Percentiles rank a stretch among this genome's conserved stretches.
These are phyloP conservation scores for Cloeon dipterum DNA, from an alignment of 2,888 invertebrate species.

Conservation along the genomic window DNA sequence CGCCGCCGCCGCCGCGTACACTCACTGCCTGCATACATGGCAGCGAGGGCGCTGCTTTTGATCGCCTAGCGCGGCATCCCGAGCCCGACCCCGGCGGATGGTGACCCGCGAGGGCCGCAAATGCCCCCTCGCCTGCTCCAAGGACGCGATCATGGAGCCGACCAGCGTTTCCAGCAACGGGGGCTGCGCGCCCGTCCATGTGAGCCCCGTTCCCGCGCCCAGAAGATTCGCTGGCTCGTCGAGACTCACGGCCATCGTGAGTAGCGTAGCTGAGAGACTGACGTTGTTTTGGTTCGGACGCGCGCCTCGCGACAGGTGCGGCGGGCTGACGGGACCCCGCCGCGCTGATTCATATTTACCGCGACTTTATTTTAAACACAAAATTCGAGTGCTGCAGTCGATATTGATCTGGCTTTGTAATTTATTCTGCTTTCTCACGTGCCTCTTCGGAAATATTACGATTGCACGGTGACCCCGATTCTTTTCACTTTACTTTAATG, in stretches of 20 bases:
- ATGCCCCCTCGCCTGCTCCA: neutral
- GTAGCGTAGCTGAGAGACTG: too few relatives aligned
- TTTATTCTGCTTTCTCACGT: too few relatives aligned
- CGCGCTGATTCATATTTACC: neutral
- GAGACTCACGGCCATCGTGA: neutral
- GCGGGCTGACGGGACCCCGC: neutral
- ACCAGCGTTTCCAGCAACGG: neutral
- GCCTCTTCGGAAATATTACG: too few relatives aligned
- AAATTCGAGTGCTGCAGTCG: too few relatives aligned
- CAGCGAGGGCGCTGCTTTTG: neutral
- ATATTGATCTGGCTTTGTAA: too few relatives aligned
- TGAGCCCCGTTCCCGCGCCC: neutral
- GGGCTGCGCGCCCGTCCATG: neutral
- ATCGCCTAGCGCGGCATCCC: neutral
- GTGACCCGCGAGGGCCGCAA: neutral
- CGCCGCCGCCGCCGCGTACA: neutral
- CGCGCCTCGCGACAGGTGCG: too few relatives aligned
- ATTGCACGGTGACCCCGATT: neutral
- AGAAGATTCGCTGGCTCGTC: neutral
- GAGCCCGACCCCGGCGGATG: too few relatives aligned
- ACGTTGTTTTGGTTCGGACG: neutral
- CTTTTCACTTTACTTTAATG: neutral
- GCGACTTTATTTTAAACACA: too few relatives aligned
- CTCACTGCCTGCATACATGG: too few relatives aligned
- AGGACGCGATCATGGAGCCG: neutral